phyloP scores from a whole-genome alignment of 2,888 invertebrate species.

The Pollenia labialis region DNA sequence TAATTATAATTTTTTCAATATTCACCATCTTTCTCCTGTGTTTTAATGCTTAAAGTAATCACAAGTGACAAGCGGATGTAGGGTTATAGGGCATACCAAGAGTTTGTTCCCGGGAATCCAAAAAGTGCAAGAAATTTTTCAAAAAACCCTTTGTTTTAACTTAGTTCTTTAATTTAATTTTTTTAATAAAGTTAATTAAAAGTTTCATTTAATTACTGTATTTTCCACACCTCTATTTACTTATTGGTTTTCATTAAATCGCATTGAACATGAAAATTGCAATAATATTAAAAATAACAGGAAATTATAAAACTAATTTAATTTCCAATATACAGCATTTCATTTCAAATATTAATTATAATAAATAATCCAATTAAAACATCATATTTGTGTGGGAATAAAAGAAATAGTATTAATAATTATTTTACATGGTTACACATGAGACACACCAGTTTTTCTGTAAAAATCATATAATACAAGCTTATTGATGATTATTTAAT shows the following conservation, averaged over 20 bases:
- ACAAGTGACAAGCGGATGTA: no score
- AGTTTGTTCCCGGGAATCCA: no score
- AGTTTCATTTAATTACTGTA: no score
- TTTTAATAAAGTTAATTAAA: no score
- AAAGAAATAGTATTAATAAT: conserved; percentile 12
- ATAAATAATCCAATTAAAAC: conserved; percentile 22
- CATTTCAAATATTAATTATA: background rate
- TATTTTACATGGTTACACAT: conserved; percentile 13
- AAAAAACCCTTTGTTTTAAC: no score
- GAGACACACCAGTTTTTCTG: background rate
- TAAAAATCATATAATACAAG: background rate
- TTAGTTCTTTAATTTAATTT: no score
- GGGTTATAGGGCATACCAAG: no score
- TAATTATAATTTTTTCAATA: no score
- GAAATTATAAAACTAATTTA: conserved; percentile 9
- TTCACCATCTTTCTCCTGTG: no score
- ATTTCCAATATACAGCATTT: conserved; percentile 1
- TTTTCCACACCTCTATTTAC: background rate
- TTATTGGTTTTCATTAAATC: background rate
- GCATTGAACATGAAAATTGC: background rate
- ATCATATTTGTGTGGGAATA: background rate
- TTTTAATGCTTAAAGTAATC: no score
- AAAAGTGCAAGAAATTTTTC: no score
- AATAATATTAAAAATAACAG: conserved; percentile 12
- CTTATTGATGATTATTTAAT: conserved; percentile 13